Conservation (phyloP, 1,140 invertebrate genomes). For the Panagrolaimus sp. region DNA sequence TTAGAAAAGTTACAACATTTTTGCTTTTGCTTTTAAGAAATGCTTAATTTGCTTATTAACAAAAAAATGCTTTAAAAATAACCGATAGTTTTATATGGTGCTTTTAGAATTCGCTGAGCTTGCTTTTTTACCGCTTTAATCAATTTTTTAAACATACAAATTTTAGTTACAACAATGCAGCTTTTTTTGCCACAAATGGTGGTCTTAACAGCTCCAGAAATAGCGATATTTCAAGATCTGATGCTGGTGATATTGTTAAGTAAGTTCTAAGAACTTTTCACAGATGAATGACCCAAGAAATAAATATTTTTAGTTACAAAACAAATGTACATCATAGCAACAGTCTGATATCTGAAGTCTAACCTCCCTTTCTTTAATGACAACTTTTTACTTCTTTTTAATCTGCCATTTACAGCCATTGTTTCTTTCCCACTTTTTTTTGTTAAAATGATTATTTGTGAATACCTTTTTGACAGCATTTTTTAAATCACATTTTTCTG, state of each 20-base stretch:
- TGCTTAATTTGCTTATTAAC: too few relatives aligned
- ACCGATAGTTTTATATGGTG: neutral
- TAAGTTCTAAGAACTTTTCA: conserved; percentile 1
- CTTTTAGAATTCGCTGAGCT: neutral
- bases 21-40: neutral
- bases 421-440: conserved; percentile 7
- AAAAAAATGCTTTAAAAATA: neutral
- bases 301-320: conserved; percentile 23
- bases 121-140: conserved; percentile 4
- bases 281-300: conserved; percentile 22
- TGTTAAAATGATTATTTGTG: too few relatives aligned
- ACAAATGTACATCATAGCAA: conserved; percentile 46
- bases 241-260: conserved; percentile 23
- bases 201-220: conserved; percentile 37
- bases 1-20: conserved; percentile 20
- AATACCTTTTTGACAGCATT: too few relatives aligned
- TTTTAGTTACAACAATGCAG: conserved; percentile 53
- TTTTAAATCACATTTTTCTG: too few relatives aligned
- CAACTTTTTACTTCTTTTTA: neutral
- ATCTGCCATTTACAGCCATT: neutral
- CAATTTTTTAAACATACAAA: neutral
- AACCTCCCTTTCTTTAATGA: neutral
- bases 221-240: conserved; percentile 44
- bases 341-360: conserved; percentile 49
- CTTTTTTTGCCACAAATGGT: conserved; percentile 44